Conservation (phyloP, 2,888 invertebrate genomes). For the Lasioglossum marginatum region DNA sequence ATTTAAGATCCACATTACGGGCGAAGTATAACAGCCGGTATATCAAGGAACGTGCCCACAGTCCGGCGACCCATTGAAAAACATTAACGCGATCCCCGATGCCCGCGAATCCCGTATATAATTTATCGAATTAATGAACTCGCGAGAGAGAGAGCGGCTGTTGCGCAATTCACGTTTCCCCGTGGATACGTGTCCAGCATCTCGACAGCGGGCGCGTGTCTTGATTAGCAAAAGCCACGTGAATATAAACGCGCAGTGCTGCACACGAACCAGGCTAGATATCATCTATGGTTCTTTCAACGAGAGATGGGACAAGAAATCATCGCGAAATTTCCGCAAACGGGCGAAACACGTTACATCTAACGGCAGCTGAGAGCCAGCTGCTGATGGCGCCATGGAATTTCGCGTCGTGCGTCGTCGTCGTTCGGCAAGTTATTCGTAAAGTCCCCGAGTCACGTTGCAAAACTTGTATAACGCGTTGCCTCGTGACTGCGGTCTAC, state of each 20-base stretch:
- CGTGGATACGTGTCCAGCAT: slow-evolving; percentile 51
- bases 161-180: slow-evolving; percentile 55
- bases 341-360: slow-evolving; percentile 20
- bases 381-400: slow-evolving; percentile 20
- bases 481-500: slow-evolving; percentile 29
- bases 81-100: neutral
- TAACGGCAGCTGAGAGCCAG: neutral
- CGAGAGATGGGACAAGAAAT: slow-evolving; percentile 25
- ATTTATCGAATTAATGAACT: slow-evolving; percentile 57
- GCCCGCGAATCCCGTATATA: neutral
- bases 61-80: neutral
- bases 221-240: slow-evolving; percentile 67
- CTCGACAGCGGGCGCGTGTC: slow-evolving; percentile 40
- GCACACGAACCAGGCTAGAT: slow-evolving; percentile 33
- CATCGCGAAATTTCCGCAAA: slow-evolving; percentile 36
- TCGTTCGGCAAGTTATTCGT: slow-evolving; percentile 29
- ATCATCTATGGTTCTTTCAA: slow-evolving; percentile 39
- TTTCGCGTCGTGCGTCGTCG: neutral
- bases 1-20: neutral
- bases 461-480: slow-evolving; percentile 52
- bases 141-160: slow-evolving; percentile 16
- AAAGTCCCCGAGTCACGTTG: slow-evolving; percentile 36
- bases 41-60: neutral
- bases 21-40: neutral
- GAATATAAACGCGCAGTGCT: slow-evolving; percentile 36